Percentiles rank a stretch among this genome's conserved stretches.
Evolutionary conservation across 2,888 invertebrate species (phyloP).

Genomic region (Hypercompe scribonia): DNA sequence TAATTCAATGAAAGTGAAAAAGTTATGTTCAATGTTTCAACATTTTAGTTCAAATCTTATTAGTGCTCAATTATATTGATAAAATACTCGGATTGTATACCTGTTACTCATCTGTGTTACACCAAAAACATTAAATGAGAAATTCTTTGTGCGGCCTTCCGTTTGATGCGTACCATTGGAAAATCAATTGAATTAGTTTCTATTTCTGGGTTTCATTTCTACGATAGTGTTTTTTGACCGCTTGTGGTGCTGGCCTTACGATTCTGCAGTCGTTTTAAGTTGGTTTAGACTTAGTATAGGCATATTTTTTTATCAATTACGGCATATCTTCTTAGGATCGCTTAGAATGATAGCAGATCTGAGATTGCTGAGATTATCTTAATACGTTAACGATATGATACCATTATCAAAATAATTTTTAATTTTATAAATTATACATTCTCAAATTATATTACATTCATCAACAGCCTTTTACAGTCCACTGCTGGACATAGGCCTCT

Average conservation of each 20-base stretch:
- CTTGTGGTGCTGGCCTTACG: conserved; percentile 32
- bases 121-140: conserved; percentile 60
- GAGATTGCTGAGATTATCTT: too few relatives aligned
- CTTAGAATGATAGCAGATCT: too few relatives aligned
- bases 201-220: conserved; percentile 43
- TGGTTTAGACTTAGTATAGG: too few relatives aligned
- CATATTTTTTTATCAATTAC: too few relatives aligned
- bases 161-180: conserved; percentile 67
- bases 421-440: not conserved
- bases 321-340: too few relatives aligned
- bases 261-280: conserved; percentile 16
- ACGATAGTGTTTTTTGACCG: conserved; percentile 37
- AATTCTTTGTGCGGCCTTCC: conserved; percentile 65
- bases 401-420: too few relatives aligned
- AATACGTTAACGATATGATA: too few relatives aligned
- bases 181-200: conserved; percentile 68
- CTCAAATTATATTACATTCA: too few relatives aligned
- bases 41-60: not conserved
- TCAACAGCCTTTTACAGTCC: too few relatives aligned
- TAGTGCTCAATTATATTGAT: not conserved
- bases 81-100: not conserved
- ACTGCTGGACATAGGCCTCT: too few relatives aligned
- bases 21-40: not conserved
- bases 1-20: too few relatives aligned
- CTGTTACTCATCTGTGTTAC: conserved; percentile 28